Conservation (phyloP, 2,113 vertebrate genomes). For the Machaerirhynchus nigripectus region DNA sequence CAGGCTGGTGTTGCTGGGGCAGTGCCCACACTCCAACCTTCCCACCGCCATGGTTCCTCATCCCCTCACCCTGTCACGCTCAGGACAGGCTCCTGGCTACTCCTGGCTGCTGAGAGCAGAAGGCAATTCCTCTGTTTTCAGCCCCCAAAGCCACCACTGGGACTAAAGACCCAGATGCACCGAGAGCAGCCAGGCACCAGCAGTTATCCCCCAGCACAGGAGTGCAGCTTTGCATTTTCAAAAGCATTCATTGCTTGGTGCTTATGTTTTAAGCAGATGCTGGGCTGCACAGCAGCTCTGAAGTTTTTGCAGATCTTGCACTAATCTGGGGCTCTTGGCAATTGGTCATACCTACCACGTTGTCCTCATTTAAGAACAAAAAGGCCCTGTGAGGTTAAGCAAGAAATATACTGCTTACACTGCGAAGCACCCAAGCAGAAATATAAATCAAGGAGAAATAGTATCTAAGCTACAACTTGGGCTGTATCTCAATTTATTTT, state of each 20-base stretch:
- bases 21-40: background rate
- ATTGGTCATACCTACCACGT: background rate
- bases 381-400: slow-evolving; percentile 12
- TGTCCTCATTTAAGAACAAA: slow-evolving; percentile 4
- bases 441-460: slow-evolving; percentile 47
- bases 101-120: background rate
- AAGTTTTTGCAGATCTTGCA: slow-evolving; percentile 27
- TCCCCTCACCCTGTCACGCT: accelerated
- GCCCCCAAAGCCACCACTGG: background rate
- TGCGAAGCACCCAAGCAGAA: background rate
- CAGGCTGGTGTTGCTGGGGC: background rate
- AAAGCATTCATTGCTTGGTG: background rate
- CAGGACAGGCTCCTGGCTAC: accelerated
- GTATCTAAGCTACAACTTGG: background rate
- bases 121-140: background rate
- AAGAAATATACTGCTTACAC: slow-evolving; percentile 24
- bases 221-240: background rate
- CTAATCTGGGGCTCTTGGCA: slow-evolving; percentile 1
- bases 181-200: background rate
- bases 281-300: background rate
- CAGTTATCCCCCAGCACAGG: background rate
- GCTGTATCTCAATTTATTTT: slow-evolving; percentile 26
- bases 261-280: background rate
- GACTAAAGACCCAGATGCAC: background rate
- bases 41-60: accelerated